phyloP scores from a whole-genome alignment of 1,140 invertebrate genomes.

The Psilanteris sp. region DNA sequence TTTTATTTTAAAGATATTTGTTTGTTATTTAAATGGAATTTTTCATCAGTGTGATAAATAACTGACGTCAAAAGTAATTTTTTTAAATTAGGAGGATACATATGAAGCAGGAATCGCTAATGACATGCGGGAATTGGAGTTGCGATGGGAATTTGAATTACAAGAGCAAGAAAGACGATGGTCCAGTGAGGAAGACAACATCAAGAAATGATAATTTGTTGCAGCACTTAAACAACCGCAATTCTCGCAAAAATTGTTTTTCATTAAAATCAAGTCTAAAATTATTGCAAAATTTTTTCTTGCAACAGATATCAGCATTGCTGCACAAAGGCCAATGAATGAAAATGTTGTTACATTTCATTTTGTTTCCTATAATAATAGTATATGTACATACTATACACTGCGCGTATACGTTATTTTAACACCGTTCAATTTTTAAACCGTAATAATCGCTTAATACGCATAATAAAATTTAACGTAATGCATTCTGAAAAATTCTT shows the following conservation, averaged over 20 bases:
- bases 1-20: neutral
- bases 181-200: constrained; percentile 83
- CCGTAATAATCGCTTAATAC: neutral
- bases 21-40: neutral
- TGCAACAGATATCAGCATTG: constrained; percentile 31
- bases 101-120: constrained; percentile 85
- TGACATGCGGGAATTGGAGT: constrained; percentile 84
- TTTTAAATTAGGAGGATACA: constrained; percentile 80
- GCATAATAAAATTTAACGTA: neutral
- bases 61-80: too few relatives aligned
- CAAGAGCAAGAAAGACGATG: constrained; percentile 85
- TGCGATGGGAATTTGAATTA: constrained; percentile 84
- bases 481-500: neutral
- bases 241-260: constrained; percentile 19
- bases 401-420: neutral
- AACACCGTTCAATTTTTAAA: constrained; percentile 14
- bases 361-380: constrained; percentile 50
- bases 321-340: constrained; percentile 59
- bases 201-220: constrained; percentile 73
- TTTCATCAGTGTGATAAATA: neutral
- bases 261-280: constrained; percentile 1
- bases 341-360: constrained; percentile 51
- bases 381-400: constrained; percentile 43
- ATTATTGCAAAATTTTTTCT: constrained; percentile 12
- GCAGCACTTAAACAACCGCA: constrained; percentile 22